Percentiles rank a stretch among this genome's conserved stretches.
These are phyloP conservation scores for Sarcophaga peregrina DNA, from an alignment of 1,140 invertebrate species.

Conservation along the genomic window DNA sequence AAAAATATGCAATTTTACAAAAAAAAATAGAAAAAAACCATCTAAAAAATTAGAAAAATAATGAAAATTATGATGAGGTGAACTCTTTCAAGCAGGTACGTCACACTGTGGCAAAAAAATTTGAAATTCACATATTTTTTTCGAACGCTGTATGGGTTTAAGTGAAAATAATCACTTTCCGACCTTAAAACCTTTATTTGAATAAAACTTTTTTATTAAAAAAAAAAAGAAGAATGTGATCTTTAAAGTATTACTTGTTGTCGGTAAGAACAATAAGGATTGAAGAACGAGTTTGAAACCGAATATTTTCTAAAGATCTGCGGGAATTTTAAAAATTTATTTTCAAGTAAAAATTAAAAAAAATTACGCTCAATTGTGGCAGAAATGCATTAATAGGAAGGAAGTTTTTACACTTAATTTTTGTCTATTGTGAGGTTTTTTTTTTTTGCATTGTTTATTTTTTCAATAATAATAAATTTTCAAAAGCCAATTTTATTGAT, in stretches of 20 bases:
- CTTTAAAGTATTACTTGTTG: constrained; percentile 8
- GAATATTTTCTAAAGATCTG: neutral
- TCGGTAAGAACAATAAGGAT: neutral
- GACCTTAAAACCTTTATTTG: constrained; percentile 34
- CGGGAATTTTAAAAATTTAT: neutral
- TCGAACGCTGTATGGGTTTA: neutral
- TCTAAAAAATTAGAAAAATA: neutral
- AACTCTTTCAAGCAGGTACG: neutral
- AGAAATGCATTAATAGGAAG: constrained; percentile 24
- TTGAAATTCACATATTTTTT: constrained; percentile 29
- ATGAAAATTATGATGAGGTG: neutral
- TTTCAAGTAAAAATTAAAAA: neutral
- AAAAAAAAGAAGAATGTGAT: neutral
- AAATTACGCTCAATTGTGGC: neutral
- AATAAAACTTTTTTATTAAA: neutral
- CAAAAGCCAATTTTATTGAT: neutral
- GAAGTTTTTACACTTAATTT: constrained; percentile 29
- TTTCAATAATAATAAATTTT: too few species aligned
- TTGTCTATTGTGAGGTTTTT: too few species aligned
- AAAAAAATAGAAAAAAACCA: constrained; percentile 26
- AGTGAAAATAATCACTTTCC: constrained; percentile 34
- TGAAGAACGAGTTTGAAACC: constrained; percentile 19
- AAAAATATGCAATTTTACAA: neutral
- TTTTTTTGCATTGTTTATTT: too few species aligned
- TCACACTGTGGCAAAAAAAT: constrained; percentile 19